Base-by-base conservation (phyloP, 2,113 vertebrate species). In the Myxocyprinus asiaticus region DNA sequence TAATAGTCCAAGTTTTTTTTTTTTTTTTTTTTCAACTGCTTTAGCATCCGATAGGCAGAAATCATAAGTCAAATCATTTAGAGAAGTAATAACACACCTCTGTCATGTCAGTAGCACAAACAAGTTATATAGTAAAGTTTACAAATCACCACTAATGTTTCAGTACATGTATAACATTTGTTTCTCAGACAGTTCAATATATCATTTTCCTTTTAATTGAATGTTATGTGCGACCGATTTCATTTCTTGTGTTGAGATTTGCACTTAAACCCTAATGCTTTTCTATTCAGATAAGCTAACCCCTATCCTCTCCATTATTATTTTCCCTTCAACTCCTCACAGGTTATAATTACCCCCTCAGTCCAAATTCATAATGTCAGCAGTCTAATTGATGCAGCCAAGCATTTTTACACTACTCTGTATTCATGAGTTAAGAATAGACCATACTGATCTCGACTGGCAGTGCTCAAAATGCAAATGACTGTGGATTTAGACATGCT, bases 281-380 rank as follows among this genome's bases (percentile, higher is more conserved):
- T n/a, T 5, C 5, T 58, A 2, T 15, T 58, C 55, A 15, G 55
- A 58, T 58, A 15, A 15, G n/a, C 6, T 14, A 58, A 15, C 14
- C 55, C 55, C 55, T 12, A 5, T 56, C 53, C 14, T 12, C 5
- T 7, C 3, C 14, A 68, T 77, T 75, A 73, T 72, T 15, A 71
- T 69, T 71, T 58, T 78, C 71, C 7, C 7, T 56, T 78, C 66
- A 80, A 68, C 44, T 77, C 68, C 45, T 93, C 92, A 89, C 85
- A 91, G 88, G 87, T 89, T 91, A 88, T 93, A 90, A 93, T 93
- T 91, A 89, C 90, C 77, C 55, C 86, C 82, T 88, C 85, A 80
- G 87, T 91, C 87, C 89, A 92, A 91, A 92, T 93, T 91, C 92
- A 92, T 93, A 92, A 94, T 87, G 91, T 92, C 88, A 93, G 89